Evolutionary conservation across 53 echinoderm and acorn worm genomes (phyloP).

Genomic region (Echinometra lucunter): DNA sequence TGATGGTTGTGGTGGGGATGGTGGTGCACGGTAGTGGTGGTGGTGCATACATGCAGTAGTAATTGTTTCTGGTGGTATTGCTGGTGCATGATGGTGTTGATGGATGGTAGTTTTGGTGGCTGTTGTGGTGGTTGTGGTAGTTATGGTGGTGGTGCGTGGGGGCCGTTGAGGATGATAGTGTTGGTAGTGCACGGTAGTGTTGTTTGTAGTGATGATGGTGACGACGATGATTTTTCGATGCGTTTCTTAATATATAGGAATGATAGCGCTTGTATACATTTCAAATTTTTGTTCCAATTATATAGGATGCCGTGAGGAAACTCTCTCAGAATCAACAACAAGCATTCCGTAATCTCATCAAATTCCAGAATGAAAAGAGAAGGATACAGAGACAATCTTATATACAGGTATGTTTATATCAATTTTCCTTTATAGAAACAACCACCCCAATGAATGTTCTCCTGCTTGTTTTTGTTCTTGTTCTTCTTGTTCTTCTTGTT

Average conservation of each 20-base stretch:
- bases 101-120: too few species aligned
- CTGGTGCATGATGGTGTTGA: too few species aligned
- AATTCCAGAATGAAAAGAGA: slow-evolving; percentile 86
- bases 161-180: not conserved
- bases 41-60: too few species aligned
- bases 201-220: not conserved
- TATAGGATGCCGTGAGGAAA: slow-evolving; percentile 77
- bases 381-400: slow-evolving; percentile 74
- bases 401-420: slow-evolving; percentile 64
- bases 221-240: not conserved
- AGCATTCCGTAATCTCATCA: slow-evolving; percentile 82
- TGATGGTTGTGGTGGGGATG: too few species aligned
- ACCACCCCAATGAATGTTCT: too few species aligned
- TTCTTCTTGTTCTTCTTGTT: not conserved
- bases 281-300: not conserved
- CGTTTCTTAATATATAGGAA: too few species aligned
- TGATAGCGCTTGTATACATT: too few species aligned
- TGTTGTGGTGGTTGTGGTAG: not conserved
- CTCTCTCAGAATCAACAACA: slow-evolving; percentile 81
- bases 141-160: not conserved
- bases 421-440: too few species aligned
- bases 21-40: too few species aligned
- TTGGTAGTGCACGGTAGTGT: not conserved
- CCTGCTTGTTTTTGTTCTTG: not conserved
- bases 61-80: too few species aligned